Evolutionary conservation across 2,888 invertebrate genomes (phyloP).

Genomic region (Temnothorax rugatulus): DNA sequence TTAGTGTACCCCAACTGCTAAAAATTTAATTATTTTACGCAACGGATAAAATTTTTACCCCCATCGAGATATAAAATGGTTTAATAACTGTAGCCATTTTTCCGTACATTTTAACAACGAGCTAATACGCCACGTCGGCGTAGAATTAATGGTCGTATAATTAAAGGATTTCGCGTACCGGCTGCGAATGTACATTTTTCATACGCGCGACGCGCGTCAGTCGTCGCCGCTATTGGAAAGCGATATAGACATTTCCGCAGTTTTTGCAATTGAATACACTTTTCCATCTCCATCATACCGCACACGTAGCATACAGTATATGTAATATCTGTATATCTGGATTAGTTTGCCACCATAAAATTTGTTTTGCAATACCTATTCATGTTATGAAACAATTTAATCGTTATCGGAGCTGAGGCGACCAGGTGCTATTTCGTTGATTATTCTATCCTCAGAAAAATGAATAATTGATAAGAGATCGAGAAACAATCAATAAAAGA

Average conservation of each 20-base stretch:
- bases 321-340: slow-evolving; percentile 13
- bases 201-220: slow-evolving; percentile 56
- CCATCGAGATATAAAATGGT: slow-evolving; percentile 42
- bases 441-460: neutral
- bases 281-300: slow-evolving; percentile 52
- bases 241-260: slow-evolving; percentile 67
- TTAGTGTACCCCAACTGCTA: neutral
- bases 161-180: slow-evolving; percentile 57
- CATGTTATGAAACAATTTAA: neutral
- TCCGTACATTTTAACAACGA: slow-evolving; percentile 50
- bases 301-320: slow-evolving; percentile 49
- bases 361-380: neutral
- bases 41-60: slow-evolving; percentile 9
- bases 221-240: slow-evolving; percentile 72
- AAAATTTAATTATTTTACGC: slow-evolving; percentile 33
- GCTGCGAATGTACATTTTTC: slow-evolving; percentile 59
- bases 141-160: slow-evolving; percentile 58
- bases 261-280: slow-evolving; percentile 64
- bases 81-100: slow-evolving; percentile 52
- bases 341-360: slow-evolving; percentile 24
- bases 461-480: neutral
- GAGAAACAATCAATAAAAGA: neutral
- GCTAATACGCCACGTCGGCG: slow-evolving; percentile 53
- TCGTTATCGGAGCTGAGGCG: neutral
- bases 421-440: neutral